Evolutionary conservation across 2,888 invertebrate genomes (phyloP), one percentile per base, ranked within the genome.

Genomic region (Sarcophaga variegata): DNA sequence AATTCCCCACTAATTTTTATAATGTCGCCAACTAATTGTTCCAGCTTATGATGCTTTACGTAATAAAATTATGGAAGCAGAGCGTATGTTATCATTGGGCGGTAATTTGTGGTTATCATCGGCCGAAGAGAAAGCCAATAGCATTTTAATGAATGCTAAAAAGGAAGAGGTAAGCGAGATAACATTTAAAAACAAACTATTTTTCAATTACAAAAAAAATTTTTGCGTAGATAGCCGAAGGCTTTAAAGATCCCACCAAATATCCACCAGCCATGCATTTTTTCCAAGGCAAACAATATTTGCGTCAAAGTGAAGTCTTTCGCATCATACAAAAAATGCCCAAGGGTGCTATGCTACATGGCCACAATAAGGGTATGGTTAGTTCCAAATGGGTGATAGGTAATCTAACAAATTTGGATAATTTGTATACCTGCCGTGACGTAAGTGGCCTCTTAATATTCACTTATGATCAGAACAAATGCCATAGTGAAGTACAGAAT

Each of bases 251-350:
- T 67, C 93, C 94, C 17, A 92, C 91, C 85, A 93, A 92, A 54
- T 96, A 95, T 90, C 92, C 94, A 12, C 95, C 95, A 4, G 93
- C 94, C 0, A 92, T 93, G 88, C 95, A 95, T 90, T 96, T 96
- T 89, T 94, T 95, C 85, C 91, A 94, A 14, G 94, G 94, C 0
- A 94, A 94, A 88, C 88, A 92, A 2, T 91, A 93, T 22, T 94
- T 96, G 25, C 94, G 95, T 4, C 91, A 93, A 37, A 95, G 95
- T 2, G 91, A 94, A 78, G 95, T 96, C 0, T 96, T 95, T 89
- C 91, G 94, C 77, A 93, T 96, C 2, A 94, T 96, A 59, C 93
- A 94, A 77, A 93, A 93, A 88, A 93, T 96, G 92, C 96, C 96
- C 0, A 96, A 93, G 81, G 96, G 95, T 0, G 94, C 94, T 0